Conservation (phyloP, 2,113 vertebrate species). For the Abramis brama region DNA sequence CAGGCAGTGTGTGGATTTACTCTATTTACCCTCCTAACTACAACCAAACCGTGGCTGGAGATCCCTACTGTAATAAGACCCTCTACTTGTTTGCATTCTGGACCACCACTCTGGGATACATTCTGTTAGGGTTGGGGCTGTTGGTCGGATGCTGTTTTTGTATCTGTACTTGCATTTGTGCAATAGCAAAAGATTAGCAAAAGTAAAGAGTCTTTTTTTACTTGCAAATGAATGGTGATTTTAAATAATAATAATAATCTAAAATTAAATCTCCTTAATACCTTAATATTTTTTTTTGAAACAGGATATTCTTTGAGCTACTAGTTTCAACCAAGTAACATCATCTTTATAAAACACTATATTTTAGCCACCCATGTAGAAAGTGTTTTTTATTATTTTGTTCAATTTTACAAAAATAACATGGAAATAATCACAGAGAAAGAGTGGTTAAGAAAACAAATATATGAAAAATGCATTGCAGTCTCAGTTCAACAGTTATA, state of each 20-base stretch:
- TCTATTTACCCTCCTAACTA: constrained; percentile 74
- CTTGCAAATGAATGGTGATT: not conserved
- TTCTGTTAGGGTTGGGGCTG: constrained; percentile 52
- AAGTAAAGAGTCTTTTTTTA: not conserved
- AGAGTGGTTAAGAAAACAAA: not conserved
- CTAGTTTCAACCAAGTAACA: too few species aligned
- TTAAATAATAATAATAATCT: not conserved
- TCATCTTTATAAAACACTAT: not conserved
- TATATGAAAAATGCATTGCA: not conserved
- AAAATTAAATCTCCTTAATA: too few species aligned
- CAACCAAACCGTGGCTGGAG: constrained; percentile 24
- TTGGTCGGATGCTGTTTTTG: not conserved
- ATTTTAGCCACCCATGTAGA: not conserved
- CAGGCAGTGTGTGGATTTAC: constrained; percentile 80
- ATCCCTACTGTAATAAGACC: constrained; percentile 65
- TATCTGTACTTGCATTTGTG: not conserved
- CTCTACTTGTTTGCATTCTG: constrained; percentile 78
- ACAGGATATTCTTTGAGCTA: not conserved
- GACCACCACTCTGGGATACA: constrained; percentile 67
- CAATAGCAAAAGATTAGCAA: accelerated
- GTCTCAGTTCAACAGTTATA: not conserved
- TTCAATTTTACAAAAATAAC: not conserved
- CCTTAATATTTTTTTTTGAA: not conserved
- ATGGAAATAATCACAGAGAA: not conserved
- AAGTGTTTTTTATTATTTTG: not conserved